Conservation (phyloP, 1,140 invertebrate species). For the Nymphalis io region DNA sequence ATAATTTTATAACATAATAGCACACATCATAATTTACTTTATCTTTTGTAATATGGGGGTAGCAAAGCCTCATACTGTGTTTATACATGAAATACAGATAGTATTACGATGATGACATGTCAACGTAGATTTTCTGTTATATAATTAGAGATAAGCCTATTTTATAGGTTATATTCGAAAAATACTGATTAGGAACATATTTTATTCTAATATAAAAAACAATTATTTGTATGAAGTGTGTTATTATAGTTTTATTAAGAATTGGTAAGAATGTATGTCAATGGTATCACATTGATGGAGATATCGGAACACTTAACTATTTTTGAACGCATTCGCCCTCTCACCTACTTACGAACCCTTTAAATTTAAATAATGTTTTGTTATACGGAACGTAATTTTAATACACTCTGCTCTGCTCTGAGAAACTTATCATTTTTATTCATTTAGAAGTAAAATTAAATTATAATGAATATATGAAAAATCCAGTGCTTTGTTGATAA, state of each 20-base stretch:
- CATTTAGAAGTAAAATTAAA: constrained; percentile 4
- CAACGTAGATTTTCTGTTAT: neutral
- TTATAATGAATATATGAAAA: neutral
- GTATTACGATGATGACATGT: neutral
- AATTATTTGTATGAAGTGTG: neutral
- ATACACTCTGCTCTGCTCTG: constrained; percentile 8
- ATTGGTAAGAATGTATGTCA: constrained; percentile 39
- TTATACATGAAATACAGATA: neutral
- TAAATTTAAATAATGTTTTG: constrained; percentile 24
- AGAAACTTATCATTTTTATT: constrained; percentile 10
- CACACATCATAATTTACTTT: constrained; percentile 22
- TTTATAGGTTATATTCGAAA: neutral
- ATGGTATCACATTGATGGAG: constrained; percentile 38
- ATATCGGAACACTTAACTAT: constrained; percentile 20
- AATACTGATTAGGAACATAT: neutral
- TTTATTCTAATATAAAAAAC: too few species aligned
- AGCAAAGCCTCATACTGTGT: neutral
- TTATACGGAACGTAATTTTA: constrained; percentile 4
- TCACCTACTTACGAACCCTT: constrained; percentile 34
- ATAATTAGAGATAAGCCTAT: neutral
- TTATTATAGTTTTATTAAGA: neutral
- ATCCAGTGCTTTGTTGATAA: neutral
- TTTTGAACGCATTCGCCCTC: constrained; percentile 35
- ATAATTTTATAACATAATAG: constrained; percentile 33
- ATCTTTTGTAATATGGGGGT: constrained; percentile 21